Base-by-base conservation (phyloP, 2,888 invertebrate species). In the Morinoia aosen region DNA sequence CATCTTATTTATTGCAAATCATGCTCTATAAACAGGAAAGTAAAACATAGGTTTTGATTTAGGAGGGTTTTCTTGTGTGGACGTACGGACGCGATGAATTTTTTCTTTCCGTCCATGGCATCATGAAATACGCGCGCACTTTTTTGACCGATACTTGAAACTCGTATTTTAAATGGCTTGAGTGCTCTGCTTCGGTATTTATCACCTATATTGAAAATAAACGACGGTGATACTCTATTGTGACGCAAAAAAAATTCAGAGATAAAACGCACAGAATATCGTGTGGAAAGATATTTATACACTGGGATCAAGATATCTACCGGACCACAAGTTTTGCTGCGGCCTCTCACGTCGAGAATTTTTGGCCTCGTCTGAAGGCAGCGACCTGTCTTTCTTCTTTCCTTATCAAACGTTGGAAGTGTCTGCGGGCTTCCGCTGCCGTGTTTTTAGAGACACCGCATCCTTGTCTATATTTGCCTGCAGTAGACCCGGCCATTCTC, bases 391-490 rank as follows among this genome's bases (percentile, higher is more conserved):
- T 61, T 76, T 76, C 76, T 76, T 33, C 25, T 76, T 76, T 33
- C 76, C 76, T 76, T 16, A 33, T 16, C 76, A 76, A 76, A 76
- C 25, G 76, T 76, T 76, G 76, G 76, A 16, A 76, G 76, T 76
- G 76, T 76, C 8, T 33, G 33, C 76, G 8, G 19, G 25, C 76
- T 33, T 16, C 76, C 76, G 76, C 76, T 76, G 76, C 76, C 33
- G 76, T 76, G 76, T 76, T 76, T 3, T 33, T 76, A 8, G 76
- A 76, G 76, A 76, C 76, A 76, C 76, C 76, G 76, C 76, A 33
- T 76, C 76, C 33, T 76, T 76, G 76, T 76, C 76, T 76, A 76
- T 76, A 76, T 76, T 76, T 76, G 76, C 76, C 76, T 76, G 76
- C 25, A 76, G 76, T 76, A 76, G 76, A 76, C 76, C 76, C 76